phyloP scores from a whole-genome alignment of 2,888 invertebrate species.

The Aphodius granarius region DNA sequence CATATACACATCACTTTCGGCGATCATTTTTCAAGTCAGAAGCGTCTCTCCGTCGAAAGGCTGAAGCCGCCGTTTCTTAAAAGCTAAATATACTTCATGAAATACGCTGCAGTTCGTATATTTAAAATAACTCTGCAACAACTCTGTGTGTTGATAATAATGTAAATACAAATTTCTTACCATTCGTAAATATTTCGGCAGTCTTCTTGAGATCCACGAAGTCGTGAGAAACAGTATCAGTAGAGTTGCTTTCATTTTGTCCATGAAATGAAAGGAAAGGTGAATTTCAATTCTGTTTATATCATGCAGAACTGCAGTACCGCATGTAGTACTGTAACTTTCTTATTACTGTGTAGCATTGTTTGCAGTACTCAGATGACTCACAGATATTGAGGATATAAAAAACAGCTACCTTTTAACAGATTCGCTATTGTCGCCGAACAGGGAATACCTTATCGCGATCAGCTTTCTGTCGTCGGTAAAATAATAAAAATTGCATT shows the following conservation, averaged over 20 bases:
- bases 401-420: neutral
- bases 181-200: too few species aligned
- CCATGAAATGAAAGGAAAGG: too few species aligned
- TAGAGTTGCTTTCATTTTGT: too few species aligned
- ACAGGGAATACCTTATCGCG: neutral
- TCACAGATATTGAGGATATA: neutral
- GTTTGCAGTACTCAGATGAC: neutral
- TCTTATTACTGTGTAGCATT: neutral
- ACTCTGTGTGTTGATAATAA: too few species aligned
- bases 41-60: neutral
- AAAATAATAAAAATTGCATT: constrained; percentile 25
- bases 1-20: neutral
- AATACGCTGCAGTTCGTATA: too few species aligned
- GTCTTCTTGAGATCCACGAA: too few species aligned
- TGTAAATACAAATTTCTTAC: too few species aligned
- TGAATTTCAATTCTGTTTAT: too few species aligned
- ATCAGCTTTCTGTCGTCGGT: neutral
- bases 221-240: too few species aligned
- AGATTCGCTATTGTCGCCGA: neutral
- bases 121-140: too few species aligned
- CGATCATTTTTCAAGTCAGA: neutral
- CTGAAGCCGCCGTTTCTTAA: neutral
- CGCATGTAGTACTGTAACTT: too few species aligned
- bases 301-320: too few species aligned
- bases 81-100: neutral